Conservation (phyloP, 2,113 vertebrate species). For the Crocuta crocuta region DNA sequence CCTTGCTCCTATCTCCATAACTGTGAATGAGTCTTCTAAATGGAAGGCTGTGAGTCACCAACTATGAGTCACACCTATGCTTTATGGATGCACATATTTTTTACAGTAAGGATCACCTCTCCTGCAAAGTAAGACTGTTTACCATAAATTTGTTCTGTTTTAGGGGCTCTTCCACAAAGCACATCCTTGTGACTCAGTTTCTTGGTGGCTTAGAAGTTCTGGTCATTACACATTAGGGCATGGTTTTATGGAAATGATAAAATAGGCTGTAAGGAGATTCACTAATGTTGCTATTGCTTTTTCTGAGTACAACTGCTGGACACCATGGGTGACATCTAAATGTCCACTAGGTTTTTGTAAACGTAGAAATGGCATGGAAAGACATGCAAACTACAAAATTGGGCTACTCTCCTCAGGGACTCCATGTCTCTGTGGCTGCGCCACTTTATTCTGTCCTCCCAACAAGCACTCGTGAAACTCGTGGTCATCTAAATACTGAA, state of each 20-base stretch:
- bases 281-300: not conserved
- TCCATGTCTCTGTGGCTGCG: not conserved
- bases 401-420: not conserved
- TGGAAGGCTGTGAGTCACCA: not conserved
- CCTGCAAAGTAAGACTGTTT: not conserved
- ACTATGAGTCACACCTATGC: not conserved
- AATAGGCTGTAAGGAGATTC: not conserved
- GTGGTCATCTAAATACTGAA: not conserved
- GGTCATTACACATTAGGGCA: not conserved
- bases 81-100: not conserved
- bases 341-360: not conserved
- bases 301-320: not conserved
- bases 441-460: not conserved
- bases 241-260: slow-evolving; percentile 19
- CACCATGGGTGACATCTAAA: not conserved
- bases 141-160: slow-evolving; percentile 4
- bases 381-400: not conserved
- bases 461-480: not conserved
- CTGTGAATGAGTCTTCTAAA: not conserved
- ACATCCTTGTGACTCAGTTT: not conserved
- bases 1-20: not conserved
- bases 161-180: not conserved
- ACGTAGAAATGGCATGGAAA: not conserved
- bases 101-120: not conserved
- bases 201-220: not conserved